These are phyloP conservation scores for Oxystoma pomonae DNA, from an alignment of 2,888 invertebrate species.

Conservation along the genomic window DNA sequence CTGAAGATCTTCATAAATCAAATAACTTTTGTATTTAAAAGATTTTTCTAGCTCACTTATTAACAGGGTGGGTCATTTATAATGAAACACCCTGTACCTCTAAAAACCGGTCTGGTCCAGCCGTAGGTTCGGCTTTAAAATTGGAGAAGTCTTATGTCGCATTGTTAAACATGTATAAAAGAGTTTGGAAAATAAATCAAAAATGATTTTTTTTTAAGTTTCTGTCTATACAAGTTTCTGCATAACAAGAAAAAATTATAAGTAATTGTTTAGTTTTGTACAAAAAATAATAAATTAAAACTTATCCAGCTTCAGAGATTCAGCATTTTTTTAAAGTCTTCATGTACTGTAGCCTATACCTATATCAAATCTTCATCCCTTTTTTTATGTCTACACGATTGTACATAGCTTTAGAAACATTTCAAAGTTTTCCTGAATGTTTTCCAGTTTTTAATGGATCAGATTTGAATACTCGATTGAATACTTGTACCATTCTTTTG, in stretches of 20 bases:
- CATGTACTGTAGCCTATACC: neutral
- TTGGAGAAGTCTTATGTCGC: no score
- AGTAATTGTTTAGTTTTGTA: neutral
- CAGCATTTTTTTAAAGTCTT: neutral
- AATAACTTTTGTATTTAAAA: no score
- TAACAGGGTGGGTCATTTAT: no score
- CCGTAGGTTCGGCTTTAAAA: no score
- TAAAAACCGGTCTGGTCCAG: no score
- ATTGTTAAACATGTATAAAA: neutral
- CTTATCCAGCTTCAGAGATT: neutral
- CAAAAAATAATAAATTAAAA: neutral
- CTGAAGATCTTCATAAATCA: no score
- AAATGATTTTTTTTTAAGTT: neutral
- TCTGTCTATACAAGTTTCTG: neutral
- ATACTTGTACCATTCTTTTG: neutral
- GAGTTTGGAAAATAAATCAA: neutral
- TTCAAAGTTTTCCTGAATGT: neutral
- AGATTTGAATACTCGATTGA: neutral
- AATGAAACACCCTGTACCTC: no score
- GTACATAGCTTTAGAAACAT: neutral
- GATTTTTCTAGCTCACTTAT: no score
- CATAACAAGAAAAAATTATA: neutral
- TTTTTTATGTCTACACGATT: neutral
- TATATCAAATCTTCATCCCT: neutral
- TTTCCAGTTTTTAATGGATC: neutral